Evolutionary conservation across 2,113 vertebrate species (phyloP).

Genomic region (Seriola dumerili): DNA sequence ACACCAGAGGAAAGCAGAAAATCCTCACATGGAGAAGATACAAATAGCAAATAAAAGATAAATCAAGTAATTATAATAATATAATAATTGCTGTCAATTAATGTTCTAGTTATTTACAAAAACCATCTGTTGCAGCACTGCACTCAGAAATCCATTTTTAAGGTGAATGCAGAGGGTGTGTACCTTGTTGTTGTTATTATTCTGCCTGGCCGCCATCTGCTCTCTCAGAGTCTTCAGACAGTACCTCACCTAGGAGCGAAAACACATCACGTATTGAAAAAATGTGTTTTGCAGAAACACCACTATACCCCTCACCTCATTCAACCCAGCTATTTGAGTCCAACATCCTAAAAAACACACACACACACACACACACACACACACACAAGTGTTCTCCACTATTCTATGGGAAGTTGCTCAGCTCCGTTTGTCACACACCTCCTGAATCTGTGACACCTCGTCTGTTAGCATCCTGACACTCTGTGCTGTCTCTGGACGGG

Average conservation of each 20-base stretch:
- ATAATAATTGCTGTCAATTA: not conserved
- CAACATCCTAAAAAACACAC: not conserved
- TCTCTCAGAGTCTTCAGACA: conserved; percentile 85
- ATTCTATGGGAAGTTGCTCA: not conserved
- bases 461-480: conserved; percentile 88
- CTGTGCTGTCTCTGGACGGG: conserved; percentile 67
- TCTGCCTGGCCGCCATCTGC: conserved; percentile 86
- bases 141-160: not conserved
- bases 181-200: conserved; percentile 77
- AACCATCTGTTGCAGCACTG: not conserved
- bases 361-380: conserved; percentile 5
- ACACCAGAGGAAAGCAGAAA: not conserved
- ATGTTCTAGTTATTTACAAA: not conserved
- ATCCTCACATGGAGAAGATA: not conserved
- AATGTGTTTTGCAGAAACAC: not conserved
- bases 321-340: not conserved
- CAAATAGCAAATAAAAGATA: not conserved
- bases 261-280: conserved; percentile 12
- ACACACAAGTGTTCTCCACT: not conserved
- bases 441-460: conserved; percentile 90
- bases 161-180: not conserved
- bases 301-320: not conserved
- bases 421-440: conserved; percentile 70
- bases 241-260: conserved; percentile 80
- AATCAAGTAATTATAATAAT: not conserved